Evolutionary conservation across 2,888 invertebrate species (phyloP).

Genomic region (Chymomyza procnemis): DNA sequence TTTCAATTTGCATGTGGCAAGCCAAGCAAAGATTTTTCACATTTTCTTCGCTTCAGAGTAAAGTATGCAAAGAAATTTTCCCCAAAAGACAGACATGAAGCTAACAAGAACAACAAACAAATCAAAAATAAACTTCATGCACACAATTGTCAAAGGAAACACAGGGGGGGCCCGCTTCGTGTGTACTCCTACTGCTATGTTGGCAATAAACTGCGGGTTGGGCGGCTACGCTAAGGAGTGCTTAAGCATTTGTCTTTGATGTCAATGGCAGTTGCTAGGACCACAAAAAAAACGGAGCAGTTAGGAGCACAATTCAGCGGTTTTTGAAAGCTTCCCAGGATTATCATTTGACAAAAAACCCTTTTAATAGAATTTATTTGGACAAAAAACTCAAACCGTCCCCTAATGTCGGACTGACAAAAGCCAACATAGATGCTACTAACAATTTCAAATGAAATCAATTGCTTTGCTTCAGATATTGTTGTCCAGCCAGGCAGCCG

Average conservation of each 20-base stretch:
- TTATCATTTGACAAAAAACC: conserved; percentile 42
- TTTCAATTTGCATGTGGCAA: neutral
- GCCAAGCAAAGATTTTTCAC: neutral
- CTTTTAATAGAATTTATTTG: neutral
- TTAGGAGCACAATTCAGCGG: conserved; percentile 24
- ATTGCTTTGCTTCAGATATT: conserved; percentile 35
- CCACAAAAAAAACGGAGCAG: neutral
- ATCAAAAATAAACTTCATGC: conserved; percentile 16
- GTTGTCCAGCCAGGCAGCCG: neutral
- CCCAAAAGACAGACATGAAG: neutral
- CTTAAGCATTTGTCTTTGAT: conserved; percentile 38
- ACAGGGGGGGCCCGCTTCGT: neutral
- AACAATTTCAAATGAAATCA: conserved; percentile 35
- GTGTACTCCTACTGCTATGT: too few species aligned
- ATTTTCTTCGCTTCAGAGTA: neutral
- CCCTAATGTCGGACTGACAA: neutral
- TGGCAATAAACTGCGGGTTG: conserved; percentile 25
- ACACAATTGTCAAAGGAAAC: conserved; percentile 62
- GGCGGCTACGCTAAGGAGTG: neutral
- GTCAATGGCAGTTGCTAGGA: conserved; percentile 18
- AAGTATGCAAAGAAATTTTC: neutral
- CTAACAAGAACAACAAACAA: neutral
- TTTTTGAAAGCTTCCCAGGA: conserved; percentile 48
- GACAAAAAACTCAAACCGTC: neutral
- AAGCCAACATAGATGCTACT: neutral